phyloP scores from a whole-genome alignment of 92 coral and sea anemone genomes.

The Parazoanthus darwini region DNA sequence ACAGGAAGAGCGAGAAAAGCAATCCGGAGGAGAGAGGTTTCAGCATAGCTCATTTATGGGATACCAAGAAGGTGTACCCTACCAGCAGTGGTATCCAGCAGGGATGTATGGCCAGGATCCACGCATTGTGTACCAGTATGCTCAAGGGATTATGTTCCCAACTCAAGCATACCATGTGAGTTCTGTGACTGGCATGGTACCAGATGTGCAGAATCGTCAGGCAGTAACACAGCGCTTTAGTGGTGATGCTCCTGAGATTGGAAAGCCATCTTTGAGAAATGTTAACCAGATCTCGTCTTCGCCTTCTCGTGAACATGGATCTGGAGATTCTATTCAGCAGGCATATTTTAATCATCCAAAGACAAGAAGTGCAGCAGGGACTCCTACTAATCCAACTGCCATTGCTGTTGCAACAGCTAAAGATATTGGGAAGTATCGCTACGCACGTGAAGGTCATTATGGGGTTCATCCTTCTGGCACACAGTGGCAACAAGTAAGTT shows the following conservation, averaged over 20 bases:
- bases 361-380: conserved; percentile 57
- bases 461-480: conserved; percentile 87
- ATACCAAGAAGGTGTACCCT: conserved; percentile 62
- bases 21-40: conserved; percentile 60
- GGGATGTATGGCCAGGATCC: conserved; percentile 76
- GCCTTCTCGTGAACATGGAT: conserved; percentile 60
- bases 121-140: conserved; percentile 70
- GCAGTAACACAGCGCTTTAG: conserved; percentile 55
- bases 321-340: conserved; percentile 53
- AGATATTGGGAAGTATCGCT: conserved; percentile 74
- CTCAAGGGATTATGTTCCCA: conserved; percentile 57
- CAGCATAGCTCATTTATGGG: conserved; percentile 64
- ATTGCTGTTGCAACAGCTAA: conserved; percentile 91
- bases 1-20: conserved; percentile 65
- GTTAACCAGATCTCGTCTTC: conserved; percentile 50
- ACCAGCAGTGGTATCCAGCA: conserved; percentile 78
- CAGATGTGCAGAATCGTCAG: conserved; percentile 62
- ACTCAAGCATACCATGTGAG: conserved; percentile 71
- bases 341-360: conserved; percentile 51
- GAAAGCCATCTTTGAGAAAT: conserved; percentile 50
- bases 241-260: conserved; percentile 55
- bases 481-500: conserved; percentile 89
- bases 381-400: conserved; percentile 95
- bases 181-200: conserved; percentile 57
- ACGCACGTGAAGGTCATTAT: conserved; percentile 70